A percentile compares a stretch with the other conserved stretches of the same genome.
These are phyloP conservation scores for Orycteropus afer DNA, from an alignment of 2,113 vertebrate genomes.

Conservation along the genomic window DNA sequence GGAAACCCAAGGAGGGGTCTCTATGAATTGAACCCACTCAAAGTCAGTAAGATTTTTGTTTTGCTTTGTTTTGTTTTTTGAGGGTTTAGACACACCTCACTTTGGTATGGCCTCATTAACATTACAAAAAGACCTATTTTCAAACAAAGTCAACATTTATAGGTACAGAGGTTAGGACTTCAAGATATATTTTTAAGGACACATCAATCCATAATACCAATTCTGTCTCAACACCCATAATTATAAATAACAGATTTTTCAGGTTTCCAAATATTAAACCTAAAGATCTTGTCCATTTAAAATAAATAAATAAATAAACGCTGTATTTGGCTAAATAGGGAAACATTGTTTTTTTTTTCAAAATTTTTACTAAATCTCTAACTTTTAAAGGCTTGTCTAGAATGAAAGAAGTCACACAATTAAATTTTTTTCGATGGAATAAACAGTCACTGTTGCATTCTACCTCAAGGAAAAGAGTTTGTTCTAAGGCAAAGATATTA, in stretches of 20 bases:
- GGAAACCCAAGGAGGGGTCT: too few species aligned
- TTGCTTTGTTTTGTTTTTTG: too few species aligned
- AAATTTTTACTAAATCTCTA: neutral
- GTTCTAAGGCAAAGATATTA: too few species aligned
- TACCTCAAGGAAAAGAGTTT: neutral
- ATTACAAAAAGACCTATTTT: too few species aligned
- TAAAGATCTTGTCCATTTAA: neutral
- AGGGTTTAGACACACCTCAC: too few species aligned
- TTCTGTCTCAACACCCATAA: neutral
- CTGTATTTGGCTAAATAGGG: neutral
- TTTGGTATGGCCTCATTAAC: too few species aligned
- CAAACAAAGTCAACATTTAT: too few species aligned
- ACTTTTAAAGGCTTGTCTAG: neutral
- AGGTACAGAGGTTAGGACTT: too few species aligned
- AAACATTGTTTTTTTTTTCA: neutral
- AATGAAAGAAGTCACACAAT: neutral
- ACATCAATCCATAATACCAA: neutral
- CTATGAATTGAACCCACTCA: too few species aligned
- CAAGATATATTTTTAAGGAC: too few species aligned
- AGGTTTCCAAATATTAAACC: neutral
- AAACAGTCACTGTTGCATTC: neutral
- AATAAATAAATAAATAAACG: neutral
- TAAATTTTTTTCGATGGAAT: neutral
- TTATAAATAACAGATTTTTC: neutral
- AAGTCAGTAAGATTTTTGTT: too few species aligned